Percentiles rank a stretch among this genome's conserved stretches.
Evolutionary conservation across 1,140 invertebrate genomes (phyloP).

Genomic region (roundworm (Caenorhabditis elegans)): DNA sequence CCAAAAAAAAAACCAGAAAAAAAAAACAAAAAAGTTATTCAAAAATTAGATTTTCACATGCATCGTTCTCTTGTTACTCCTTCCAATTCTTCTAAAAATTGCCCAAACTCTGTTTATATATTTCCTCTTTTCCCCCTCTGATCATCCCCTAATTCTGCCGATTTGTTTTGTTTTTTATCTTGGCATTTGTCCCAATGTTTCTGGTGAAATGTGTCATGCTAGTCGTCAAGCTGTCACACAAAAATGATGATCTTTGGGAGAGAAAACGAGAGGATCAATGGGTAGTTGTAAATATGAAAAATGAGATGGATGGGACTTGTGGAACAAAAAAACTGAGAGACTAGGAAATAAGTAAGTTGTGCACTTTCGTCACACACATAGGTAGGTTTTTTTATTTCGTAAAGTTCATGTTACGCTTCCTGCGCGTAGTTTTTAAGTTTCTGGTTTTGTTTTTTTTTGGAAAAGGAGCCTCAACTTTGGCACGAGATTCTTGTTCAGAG

Average conservation of each 20-base stretch:
- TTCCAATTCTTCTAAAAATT: not conserved
- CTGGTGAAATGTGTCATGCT: constrained; percentile 21
- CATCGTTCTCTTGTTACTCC: not conserved
- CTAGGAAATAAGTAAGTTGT: not conserved
- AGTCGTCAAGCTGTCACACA: not conserved
- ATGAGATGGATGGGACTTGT: not conserved
- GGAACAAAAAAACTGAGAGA: not conserved
- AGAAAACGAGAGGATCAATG: not conserved
- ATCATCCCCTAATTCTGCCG: not conserved
- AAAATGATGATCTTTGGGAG: not conserved
- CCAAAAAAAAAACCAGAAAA: too few species aligned
- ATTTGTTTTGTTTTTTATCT: constrained; percentile 6
- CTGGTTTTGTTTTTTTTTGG: too few species aligned
- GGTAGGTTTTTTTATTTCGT: not conserved
- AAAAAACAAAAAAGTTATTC: not conserved
- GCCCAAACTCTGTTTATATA: not conserved
- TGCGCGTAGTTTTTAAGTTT: not conserved
- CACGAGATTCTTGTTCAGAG: too few species aligned
- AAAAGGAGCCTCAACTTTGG: too few species aligned
- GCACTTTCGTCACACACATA: not conserved
- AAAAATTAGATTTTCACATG: not conserved
- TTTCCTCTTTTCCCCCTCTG: not conserved
- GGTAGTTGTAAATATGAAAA: constrained; percentile 32
- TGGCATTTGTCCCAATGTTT: constrained; percentile 18
- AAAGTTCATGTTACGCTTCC: constrained; percentile 7